Evolutionary conservation across 2,797 vertebrate species (phyloP), one percentile per base, ranked within the genome.

Genomic region (Parambassis ranga): DNA sequence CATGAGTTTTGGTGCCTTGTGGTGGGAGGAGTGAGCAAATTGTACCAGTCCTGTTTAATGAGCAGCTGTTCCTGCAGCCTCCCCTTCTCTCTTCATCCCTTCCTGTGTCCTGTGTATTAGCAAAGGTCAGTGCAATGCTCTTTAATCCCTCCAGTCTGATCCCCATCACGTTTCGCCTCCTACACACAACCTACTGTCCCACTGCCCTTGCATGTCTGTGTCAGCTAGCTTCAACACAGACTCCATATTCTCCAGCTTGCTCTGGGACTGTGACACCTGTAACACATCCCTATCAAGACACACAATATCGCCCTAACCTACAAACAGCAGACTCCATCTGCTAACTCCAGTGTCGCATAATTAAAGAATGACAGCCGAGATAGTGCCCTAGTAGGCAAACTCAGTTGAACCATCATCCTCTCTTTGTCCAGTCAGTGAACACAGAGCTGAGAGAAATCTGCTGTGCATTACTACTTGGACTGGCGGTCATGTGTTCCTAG

Each of bases 101-200:
- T 59, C 67, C 55, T 69, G 48, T 74, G 59, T 65, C 76, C 52
- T 80, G 46, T 81, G 75, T 75, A 74, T 78, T 68, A 69, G 75
- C 31, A 49, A 68, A 75, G 65, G 49, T 88, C 81, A 84, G 53
- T 47, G 23, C 48, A 43, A 65, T 66, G 67, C 79, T 82, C 71
- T 82, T 84, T 90, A 90, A 90, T 91, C 88, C 78, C 51, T 28
- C 63, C 64, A 75, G 85, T 89, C 87, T 90, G 85, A 90, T 91
- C 86, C 74, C 76, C 64, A 57, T 91, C 87, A 90, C 69, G 83
- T 90, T 92, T 90, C 85, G 75, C 79, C 77, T 81, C 71, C 63
- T 66, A 66, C 70, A 46, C 60, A 67, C 71, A 81, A 50, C 80
- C 87, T 68, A 89, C 81, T 90, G 85, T 82, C 88, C 90, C 74